Base-by-base conservation (phyloP, 2,797 vertebrate genomes). In the Phataginus tricuspis region DNA sequence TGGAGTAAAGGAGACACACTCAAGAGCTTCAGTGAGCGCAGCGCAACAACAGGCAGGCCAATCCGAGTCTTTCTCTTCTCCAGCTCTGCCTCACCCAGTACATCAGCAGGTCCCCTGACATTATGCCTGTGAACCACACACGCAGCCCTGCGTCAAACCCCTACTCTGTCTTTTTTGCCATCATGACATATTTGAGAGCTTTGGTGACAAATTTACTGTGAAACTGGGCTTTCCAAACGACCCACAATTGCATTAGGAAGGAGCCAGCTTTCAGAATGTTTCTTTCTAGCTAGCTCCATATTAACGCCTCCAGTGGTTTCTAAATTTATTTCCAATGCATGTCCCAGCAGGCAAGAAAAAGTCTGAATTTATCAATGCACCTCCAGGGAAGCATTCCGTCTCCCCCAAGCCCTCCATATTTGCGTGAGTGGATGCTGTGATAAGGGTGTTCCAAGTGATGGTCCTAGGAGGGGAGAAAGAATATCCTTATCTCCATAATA, bases 211-310 rank as follows among this genome's bases (percentile, higher is more conserved):
- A 78, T 57, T 39, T 64, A 34, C 71, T 10, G 8, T 6, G 11
- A 91, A 80, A 59, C 9, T 4, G 19, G 34, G 11, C n/a, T 94
- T 91, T 88, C 51, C 77, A 88, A 93, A 78, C 74, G 68, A 74
- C 21, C 12, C 5, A 18, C 11, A 19, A 29, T 5, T 19, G 69
- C n/a, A 37, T 74, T 25, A 42, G 42, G 86, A 90, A 78, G 57
- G 12, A 89, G 14, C 1, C 51, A 5, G 25, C 90, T 91, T 79
- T 82, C 57, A 75, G 39, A 86, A 51, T 13, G 25, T 72, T 86
- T 53, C 51, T 57, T 82, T 86, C 57, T 6, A 18, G 29, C 23
- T 63, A 16, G 39, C 55, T 85, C 39, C 72, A 51, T 11, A 68
- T 34, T 39, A 27, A 59, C 0, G 0, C 27, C 64, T 79, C 72